phyloP scores from a whole-genome alignment of 2,113 vertebrate genomes.

The Stegastes partitus region DNA sequence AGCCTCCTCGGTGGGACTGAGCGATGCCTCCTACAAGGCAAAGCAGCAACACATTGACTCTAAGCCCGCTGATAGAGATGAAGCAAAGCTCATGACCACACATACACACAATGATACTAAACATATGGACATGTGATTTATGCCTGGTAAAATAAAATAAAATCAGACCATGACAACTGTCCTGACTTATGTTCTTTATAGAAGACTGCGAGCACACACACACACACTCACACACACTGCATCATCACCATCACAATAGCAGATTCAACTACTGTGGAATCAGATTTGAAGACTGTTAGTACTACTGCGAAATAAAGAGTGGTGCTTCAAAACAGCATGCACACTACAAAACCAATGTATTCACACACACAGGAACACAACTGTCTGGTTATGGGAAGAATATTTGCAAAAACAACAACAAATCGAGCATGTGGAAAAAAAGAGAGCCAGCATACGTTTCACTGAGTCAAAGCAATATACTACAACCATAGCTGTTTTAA shows the following conservation, averaged over 20 bases:
- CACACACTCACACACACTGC: too few relatives aligned
- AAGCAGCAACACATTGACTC: slow-evolving; percentile 82
- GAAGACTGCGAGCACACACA: too few relatives aligned
- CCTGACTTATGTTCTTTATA: too few relatives aligned
- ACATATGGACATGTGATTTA: background rate
- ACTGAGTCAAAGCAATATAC: too few relatives aligned
- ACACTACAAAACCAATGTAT: background rate
- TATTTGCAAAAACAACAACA: background rate
- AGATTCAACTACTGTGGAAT: slow-evolving; percentile 29
- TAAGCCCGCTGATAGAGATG: background rate
- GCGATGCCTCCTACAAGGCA: slow-evolving; percentile 88
- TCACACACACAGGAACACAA: slow-evolving; percentile 1
- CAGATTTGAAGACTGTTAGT: slow-evolving; percentile 24
- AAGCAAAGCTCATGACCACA: slow-evolving; percentile 10
- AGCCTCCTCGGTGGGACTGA: slow-evolving; percentile 90
- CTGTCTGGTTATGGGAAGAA: background rate
- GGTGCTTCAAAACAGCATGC: slow-evolving; percentile 39
- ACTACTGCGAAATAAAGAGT: slow-evolving; percentile 24
- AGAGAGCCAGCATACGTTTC: too few relatives aligned
- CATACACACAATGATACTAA: background rate
- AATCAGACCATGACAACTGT: too few relatives aligned
- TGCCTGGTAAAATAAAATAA: too few relatives aligned
- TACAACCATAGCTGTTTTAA: too few relatives aligned
- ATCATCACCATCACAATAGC: slow-evolving; percentile 39
- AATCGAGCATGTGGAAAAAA: background rate